These are phyloP conservation scores for Aulostomus chinensis DNA, from an alignment of 2,797 vertebrate genomes.

Conservation along the genomic window DNA sequence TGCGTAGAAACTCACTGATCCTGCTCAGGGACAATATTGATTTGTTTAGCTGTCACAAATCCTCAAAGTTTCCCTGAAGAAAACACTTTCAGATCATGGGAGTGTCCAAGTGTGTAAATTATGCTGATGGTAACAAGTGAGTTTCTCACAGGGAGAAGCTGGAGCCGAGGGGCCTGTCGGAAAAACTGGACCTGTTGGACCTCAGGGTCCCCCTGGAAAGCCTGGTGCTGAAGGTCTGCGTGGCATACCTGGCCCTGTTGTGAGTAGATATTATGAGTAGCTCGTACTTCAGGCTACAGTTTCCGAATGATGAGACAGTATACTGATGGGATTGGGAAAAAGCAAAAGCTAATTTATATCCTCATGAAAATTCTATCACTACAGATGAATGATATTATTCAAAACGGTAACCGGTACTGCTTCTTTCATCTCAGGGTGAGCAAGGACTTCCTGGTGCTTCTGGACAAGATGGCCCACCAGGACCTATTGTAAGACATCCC, in stretches of 20 bases:
- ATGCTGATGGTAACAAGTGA: not conserved
- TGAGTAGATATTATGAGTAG: conserved; percentile 71
- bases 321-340: no score
- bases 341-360: no score
- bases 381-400: no score
- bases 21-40: conserved; percentile 32
- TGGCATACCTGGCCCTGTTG: conserved; percentile 96
- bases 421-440: conserved; percentile 84
- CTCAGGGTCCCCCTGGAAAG: conserved; percentile 93
- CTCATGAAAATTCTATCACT: no score
- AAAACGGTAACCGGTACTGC: no score
- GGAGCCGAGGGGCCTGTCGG: conserved; percentile 93
- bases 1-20: conserved; percentile 13
- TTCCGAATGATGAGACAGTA: no score
- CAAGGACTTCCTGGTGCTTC: conserved; percentile 94
- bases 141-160: conserved; percentile 86
- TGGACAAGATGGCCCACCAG: conserved; percentile 94
- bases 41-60: conserved; percentile 32
- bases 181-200: conserved; percentile 95
- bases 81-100: not conserved
- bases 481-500: conserved; percentile 86
- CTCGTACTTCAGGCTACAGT: no score
- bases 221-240: conserved; percentile 93
- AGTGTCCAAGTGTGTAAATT: not conserved
- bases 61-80: conserved; percentile 7